Evolutionary conservation across 1,140 invertebrate genomes (phyloP).

Genomic region (Gryllus bimaculatus): DNA sequence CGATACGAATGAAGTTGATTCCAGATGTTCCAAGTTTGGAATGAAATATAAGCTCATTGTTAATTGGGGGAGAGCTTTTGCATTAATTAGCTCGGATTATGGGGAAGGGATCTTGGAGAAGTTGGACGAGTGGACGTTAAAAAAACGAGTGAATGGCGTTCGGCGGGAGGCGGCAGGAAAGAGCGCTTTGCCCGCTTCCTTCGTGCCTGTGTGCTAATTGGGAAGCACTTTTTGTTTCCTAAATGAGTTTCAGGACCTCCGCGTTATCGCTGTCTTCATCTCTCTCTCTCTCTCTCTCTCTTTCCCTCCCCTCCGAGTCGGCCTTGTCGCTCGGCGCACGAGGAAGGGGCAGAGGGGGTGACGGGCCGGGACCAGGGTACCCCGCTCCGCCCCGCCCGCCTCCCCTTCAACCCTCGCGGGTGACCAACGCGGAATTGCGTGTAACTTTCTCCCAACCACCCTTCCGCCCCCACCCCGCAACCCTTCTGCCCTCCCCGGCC

Average conservation of each 20-base stretch:
- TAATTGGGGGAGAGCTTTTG: neutral
- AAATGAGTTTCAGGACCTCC: neutral
- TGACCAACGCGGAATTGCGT: no score
- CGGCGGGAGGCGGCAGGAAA: neutral
- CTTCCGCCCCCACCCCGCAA: no score
- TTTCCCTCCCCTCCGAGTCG: no score
- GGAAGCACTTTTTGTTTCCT: neutral
- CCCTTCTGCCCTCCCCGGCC: no score
- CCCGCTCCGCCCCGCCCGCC: no score
- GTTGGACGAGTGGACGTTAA: neutral
- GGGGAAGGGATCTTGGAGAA: neutral
- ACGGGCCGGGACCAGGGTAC: no score
- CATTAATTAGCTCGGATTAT: neutral
- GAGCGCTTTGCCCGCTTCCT: neutral
- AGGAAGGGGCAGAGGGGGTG: no score
- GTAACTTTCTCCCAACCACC: no score
- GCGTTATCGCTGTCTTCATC: neutral
- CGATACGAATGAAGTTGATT: neutral
- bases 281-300: no score
- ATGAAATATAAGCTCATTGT: slow-evolving; percentile 1
- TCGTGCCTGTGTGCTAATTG: neutral
- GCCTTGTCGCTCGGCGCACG: no score
- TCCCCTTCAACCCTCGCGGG: no score
- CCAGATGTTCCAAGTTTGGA: slow-evolving; percentile 3
- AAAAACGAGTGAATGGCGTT: neutral